These are phyloP conservation scores for Stegana nigrithorax DNA, from an alignment of 2,888 invertebrate genomes.

Conservation along the genomic window DNA sequence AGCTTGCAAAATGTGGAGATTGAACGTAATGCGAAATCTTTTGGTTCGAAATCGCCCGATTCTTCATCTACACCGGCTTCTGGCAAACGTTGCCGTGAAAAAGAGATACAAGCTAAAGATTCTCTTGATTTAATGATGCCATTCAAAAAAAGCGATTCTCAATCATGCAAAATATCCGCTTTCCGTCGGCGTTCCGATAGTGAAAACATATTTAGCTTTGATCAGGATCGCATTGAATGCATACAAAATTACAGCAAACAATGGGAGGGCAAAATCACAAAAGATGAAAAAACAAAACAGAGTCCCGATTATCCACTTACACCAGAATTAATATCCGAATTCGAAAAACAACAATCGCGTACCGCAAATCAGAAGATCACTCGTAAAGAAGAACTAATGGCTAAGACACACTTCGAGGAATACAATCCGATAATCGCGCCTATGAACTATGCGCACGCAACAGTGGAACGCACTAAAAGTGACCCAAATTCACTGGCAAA, in stretches of 20 bases:
- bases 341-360: conserved; percentile 71
- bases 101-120: conserved; percentile 64
- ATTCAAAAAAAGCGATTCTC: conserved; percentile 54
- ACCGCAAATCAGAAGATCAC: conserved; percentile 70
- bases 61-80: conserved; percentile 53
- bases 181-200: conserved; percentile 78
- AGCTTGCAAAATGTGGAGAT: conserved; percentile 80
- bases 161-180: conserved; percentile 64
- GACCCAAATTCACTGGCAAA: conserved; percentile 85
- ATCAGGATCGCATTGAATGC: conserved; percentile 81
- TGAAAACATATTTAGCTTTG: conserved; percentile 80
- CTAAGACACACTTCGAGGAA: conserved; percentile 76
- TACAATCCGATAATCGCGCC: conserved; percentile 78
- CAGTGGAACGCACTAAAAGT: conserved; percentile 86
- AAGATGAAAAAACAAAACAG: conserved; percentile 72
- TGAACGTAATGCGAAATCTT: conserved; percentile 71
- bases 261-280: conserved; percentile 61
- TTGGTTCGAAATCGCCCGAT: conserved; percentile 64
- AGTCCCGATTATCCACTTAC: conserved; percentile 71
- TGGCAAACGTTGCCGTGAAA: conserved; percentile 59
- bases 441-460: conserved; percentile 75
- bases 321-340: conserved; percentile 74
- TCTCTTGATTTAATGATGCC: conserved; percentile 61
- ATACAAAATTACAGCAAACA: conserved; percentile 71
- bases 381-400: conserved; percentile 75